A percentile compares a stretch with the other conserved stretches of the same genome.
Evolutionary conservation across 2,888 invertebrate species (phyloP).

Genomic region (Netelia fuscicornis): DNA sequence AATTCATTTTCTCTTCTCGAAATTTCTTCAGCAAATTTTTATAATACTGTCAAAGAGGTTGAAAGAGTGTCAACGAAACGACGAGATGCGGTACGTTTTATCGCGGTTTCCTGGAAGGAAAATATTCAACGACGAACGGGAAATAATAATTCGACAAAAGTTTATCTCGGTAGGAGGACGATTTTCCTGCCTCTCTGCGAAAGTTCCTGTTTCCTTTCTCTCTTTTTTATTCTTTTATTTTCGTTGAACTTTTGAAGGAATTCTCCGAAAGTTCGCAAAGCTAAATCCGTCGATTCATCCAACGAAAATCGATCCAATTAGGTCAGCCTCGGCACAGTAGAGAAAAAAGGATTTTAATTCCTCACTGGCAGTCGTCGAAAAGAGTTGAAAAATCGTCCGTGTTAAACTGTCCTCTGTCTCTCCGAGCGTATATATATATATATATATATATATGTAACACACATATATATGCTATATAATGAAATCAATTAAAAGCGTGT

Average conservation of each 20-base stretch:
- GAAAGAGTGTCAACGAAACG: neutral
- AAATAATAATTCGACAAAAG: constrained; percentile 28
- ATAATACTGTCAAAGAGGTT: no score
- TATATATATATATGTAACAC: neutral
- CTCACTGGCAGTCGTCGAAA: constrained; percentile 30
- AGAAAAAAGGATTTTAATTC: constrained; percentile 26
- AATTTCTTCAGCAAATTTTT: neutral
- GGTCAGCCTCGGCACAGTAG: constrained; percentile 8
- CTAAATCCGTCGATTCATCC: constrained; percentile 38
- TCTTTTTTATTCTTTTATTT: neutral
- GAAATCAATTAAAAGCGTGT: constrained; percentile 56
- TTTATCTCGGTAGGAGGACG: constrained; percentile 8
- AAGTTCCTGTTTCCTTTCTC: neutral
- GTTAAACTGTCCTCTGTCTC: constrained; percentile 9
- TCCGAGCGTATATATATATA: neutral
- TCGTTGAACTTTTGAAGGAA: neutral
- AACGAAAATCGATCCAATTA: constrained; percentile 41
- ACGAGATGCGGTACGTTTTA: neutral
- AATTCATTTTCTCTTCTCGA: neutral
- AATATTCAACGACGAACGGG: constrained; percentile 7
- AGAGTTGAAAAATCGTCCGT: constrained; percentile 7
- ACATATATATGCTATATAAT: constrained; percentile 34
- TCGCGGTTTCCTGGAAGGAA: constrained; percentile 15
- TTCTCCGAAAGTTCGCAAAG: neutral
- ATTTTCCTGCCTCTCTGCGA: neutral